These are phyloP conservation scores for Parelbella ahira DNA, from an alignment of 2,888 invertebrate genomes.

Conservation along the genomic window DNA sequence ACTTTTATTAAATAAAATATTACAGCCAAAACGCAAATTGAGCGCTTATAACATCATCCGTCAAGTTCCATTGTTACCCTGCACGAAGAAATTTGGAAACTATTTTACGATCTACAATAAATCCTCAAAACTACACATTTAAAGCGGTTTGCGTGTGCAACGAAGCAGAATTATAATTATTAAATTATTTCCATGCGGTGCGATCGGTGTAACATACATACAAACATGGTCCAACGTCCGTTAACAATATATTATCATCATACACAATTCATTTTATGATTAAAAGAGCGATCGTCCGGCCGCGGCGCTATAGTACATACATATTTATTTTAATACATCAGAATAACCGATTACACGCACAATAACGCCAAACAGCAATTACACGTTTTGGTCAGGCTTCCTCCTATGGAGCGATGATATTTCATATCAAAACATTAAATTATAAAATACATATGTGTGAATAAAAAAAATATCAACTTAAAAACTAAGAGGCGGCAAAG, in stretches of 20 bases:
- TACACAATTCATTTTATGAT: conserved; percentile 9
- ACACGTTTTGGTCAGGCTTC: conserved; percentile 22
- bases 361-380: conserved; percentile 14
- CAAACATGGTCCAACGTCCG: conserved; percentile 3
- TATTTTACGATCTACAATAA: conserved; percentile 48
- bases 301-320: too few species aligned
- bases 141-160: conserved; percentile 35
- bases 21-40: conserved; percentile 48
- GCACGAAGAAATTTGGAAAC: conserved; percentile 73
- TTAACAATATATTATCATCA: conserved; percentile 1
- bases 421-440: conserved; percentile 39
- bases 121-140: conserved; percentile 30
- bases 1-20: conserved; percentile 36
- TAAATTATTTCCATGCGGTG: conserved; percentile 5
- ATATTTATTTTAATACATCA: conserved; percentile 7
- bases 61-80: conserved; percentile 57
- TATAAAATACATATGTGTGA: conserved; percentile 32
- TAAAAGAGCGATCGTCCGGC: too few species aligned
- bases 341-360: conserved; percentile 26
- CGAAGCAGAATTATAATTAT: too few species aligned
- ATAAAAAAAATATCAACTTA: conserved; percentile 41
- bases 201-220: too few species aligned
- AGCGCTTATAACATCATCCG: conserved; percentile 47
- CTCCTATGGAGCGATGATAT: conserved; percentile 35
- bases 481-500: conserved; percentile 55